Conservation (phyloP, 2,797 vertebrate species). For the Rhadinocentrus ornatus region DNA sequence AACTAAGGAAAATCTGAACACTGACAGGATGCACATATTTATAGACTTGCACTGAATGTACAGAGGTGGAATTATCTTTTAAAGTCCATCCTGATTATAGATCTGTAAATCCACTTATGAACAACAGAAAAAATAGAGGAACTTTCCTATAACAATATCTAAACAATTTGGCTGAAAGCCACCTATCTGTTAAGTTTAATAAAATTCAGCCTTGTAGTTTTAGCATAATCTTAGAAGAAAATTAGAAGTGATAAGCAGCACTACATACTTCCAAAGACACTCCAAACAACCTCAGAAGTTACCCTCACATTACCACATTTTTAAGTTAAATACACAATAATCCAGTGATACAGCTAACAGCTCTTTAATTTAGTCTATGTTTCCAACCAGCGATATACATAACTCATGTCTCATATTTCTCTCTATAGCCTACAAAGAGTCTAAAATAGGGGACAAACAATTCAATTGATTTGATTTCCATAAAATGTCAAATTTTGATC, state of each 20-base stretch:
- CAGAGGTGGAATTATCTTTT: not conserved
- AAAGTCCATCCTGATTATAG: not conserved
- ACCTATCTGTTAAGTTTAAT: too few species aligned
- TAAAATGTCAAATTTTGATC: constrained; percentile 5
- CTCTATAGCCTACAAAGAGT: not conserved
- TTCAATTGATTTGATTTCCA: not conserved
- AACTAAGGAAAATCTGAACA: not conserved
- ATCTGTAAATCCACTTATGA: not conserved
- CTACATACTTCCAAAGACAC: too few species aligned
- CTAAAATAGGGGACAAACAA: too few species aligned
- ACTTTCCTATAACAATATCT: not conserved
- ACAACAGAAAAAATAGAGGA: not conserved
- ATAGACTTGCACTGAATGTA: too few species aligned
- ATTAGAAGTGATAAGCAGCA: too few species aligned
- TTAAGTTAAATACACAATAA: not conserved
- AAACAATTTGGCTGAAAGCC: too few species aligned
- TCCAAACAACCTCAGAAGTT: not conserved
- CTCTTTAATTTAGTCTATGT: too few species aligned
- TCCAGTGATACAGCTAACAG: too few species aligned
- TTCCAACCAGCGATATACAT: too few species aligned
- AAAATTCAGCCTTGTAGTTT: too few species aligned
- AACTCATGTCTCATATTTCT: not conserved
- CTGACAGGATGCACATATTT: not conserved
- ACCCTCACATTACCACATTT: not conserved
- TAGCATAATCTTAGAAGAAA: too few species aligned